Evolutionary conservation across 2,113 vertebrate species (phyloP).

Genomic region (Colaptes auratus): DNA sequence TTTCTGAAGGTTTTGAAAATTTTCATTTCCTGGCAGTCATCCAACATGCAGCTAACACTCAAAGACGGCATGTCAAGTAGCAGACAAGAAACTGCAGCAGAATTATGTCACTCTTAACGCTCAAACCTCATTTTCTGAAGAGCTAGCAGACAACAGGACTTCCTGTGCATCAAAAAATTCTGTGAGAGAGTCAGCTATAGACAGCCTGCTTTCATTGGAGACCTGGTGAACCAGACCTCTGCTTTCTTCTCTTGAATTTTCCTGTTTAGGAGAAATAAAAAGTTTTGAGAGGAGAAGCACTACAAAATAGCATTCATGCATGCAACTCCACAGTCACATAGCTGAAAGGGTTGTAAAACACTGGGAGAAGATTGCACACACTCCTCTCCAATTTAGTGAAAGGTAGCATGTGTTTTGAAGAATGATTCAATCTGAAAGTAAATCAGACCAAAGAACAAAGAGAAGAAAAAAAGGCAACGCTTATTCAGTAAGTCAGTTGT

Average conservation of each 20-base stretch:
- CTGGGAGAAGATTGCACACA: neutral
- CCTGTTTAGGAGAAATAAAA: slow-evolving; percentile 75
- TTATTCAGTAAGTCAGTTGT: neutral
- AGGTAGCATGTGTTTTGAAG: slow-evolving; percentile 1
- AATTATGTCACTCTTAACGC: neutral
- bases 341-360: neutral
- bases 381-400: neutral
- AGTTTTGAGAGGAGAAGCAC: neutral
- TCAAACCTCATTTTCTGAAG: slow-evolving; percentile 96
- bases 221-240: slow-evolving; percentile 88
- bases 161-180: slow-evolving; percentile 99
- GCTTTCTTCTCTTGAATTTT: slow-evolving; percentile 81
- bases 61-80: neutral
- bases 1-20: neutral
- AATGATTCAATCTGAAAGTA: neutral
- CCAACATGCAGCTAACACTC: neutral
- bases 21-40: neutral
- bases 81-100: neutral
- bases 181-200: slow-evolving; percentile 91
- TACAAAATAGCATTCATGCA: neutral
- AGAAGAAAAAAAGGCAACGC: neutral
- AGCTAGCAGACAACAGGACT: slow-evolving; percentile 93
- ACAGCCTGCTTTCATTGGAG: slow-evolving; percentile 93
- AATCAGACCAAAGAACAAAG: neutral
- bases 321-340: neutral